Percentiles rank a stretch among this genome's conserved stretches.
Evolutionary conservation across 2,797 vertebrate genomes (phyloP).

Genomic region (Acanthiza pusilla): DNA sequence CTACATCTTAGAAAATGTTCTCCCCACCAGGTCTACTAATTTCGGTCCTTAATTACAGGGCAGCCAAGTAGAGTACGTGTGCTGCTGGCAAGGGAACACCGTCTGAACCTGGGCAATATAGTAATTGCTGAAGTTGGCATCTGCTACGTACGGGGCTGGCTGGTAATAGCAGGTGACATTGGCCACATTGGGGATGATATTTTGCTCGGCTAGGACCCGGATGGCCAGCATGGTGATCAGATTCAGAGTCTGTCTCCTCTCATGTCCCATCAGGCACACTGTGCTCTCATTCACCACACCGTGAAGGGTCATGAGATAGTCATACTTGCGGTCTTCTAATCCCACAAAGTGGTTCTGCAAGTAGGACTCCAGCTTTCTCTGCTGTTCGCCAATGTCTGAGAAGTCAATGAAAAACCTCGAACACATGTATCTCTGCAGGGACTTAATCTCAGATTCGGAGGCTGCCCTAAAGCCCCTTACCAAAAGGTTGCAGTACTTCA

Average conservation of each 20-base stretch:
- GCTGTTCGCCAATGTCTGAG: slow-evolving; percentile 95
- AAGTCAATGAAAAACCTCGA: slow-evolving; percentile 99
- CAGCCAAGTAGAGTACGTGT: slow-evolving; percentile 95
- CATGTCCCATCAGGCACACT: slow-evolving; percentile 98
- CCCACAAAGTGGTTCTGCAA: slow-evolving; percentile 99
- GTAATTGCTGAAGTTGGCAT: slow-evolving; percentile 99
- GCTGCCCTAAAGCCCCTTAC: slow-evolving; percentile 92
- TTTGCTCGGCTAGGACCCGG: slow-evolving; percentile 94
- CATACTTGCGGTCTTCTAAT: slow-evolving; percentile 98
- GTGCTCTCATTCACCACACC: slow-evolving; percentile 98
- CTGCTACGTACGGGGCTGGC: slow-evolving; percentile 95
- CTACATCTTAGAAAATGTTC: slow-evolving; percentile 1
- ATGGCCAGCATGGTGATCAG: slow-evolving; percentile 98
- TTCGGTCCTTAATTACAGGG: slow-evolving; percentile 89
- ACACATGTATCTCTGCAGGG: slow-evolving; percentile 98
- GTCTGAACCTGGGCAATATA: slow-evolving; percentile 98
- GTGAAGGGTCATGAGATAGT: slow-evolving; percentile 97
- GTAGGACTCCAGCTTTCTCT: slow-evolving; percentile 97
- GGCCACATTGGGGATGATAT: slow-evolving; percentile 96
- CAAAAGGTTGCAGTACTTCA: slow-evolving; percentile 98
- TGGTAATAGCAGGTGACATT: slow-evolving; percentile 99
- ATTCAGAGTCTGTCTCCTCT: slow-evolving; percentile 94
- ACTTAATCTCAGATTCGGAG: slow-evolving; percentile 95
- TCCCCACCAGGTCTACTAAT: slow-evolving; percentile 53
- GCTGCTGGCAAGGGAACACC: slow-evolving; percentile 93